Base-by-base conservation (phyloP, 2,113 vertebrate genomes). In the Dendrocopos noguchii region DNA sequence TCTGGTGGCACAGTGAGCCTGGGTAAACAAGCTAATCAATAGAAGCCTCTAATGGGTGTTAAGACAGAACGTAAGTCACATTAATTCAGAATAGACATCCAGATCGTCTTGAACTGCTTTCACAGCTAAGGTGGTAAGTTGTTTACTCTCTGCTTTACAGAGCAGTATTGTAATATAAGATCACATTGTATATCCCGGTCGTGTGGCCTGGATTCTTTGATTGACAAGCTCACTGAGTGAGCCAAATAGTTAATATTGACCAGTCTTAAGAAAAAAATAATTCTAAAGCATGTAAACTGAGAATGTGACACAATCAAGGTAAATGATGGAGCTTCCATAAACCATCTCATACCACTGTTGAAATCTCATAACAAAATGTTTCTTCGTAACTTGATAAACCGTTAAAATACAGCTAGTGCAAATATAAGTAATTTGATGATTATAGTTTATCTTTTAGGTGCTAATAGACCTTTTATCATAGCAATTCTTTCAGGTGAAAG, bases 111-210 rank as follows among this genome's bases (percentile, higher is more conserved):
- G 33, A 46, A 59, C 56, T 59, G 16, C 52, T 70, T 50, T 57
- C 12, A 6, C 42, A 61, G 55, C n/a, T 61, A 15, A 13, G 0
- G 0, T 14, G 25, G 1, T n/a, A 1, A 6, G 10, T 50, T 63
- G 6, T 73, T 60, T 61, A 34, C 24, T 56, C 11, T 71, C 12
- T 84, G 59, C 70, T 79, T 83, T 79, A 34, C 22, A 75, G n/a
- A 25, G 29, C 9, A 6, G 25, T 46, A 17, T 76, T 63, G 52
- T 66, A 79, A 34, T 50, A 28, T 5, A 84, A 74, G 31, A 33
- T 79, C 67, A 46, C 10, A 1, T 29, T 50, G 7, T 76, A 28
- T 57, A 84, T 87, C 50, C 19, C 4, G 12, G 89, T 60, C 6
- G 28, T 61, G 57, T 29, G 27, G 24, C n/a, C 57, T 20, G 11